A percentile compares a stretch with the other conserved stretches of the same genome.
These are phyloP conservation scores for Patella pellucida DNA, from an alignment of 2,888 invertebrate genomes.

Conservation along the genomic window DNA sequence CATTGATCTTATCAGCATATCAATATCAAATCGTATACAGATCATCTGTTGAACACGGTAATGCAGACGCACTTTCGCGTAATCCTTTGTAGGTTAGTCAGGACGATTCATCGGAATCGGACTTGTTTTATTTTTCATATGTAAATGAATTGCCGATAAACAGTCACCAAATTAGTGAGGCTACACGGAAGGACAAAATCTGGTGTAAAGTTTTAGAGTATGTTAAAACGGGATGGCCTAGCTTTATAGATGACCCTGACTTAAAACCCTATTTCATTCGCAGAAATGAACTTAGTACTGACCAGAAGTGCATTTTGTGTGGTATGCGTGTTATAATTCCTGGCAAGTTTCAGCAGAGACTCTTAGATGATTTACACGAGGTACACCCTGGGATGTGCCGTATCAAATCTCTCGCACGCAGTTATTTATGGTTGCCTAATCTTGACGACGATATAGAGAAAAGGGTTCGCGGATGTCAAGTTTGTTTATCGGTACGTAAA, in stretches of 20 bases:
- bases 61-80: conserved; percentile 64
- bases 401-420: conserved; percentile 41
- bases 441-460: conserved; percentile 34
- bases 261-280: conserved; percentile 14
- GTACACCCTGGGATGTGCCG: conserved; percentile 39
- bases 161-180: neutral
- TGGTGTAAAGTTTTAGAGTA: conserved; percentile 17
- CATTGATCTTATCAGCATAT: conserved; percentile 60
- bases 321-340: conserved; percentile 18
- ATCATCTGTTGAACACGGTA: conserved; percentile 51
- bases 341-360: neutral
- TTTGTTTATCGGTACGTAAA: conserved; percentile 35
- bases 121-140: neutral
- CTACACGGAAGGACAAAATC: conserved; percentile 10
- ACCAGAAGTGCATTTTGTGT: conserved; percentile 33
- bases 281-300: conserved; percentile 26
- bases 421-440: conserved; percentile 44
- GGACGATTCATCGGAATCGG: neutral
- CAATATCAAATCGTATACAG: conserved; percentile 59
- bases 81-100: conserved; percentile 29
- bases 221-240: conserved; percentile 15
- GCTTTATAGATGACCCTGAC: conserved; percentile 10
- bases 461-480: conserved; percentile 20
- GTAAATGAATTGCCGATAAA: neutral
- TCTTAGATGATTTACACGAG: conserved; percentile 24